Base-by-base conservation (phyloP, 1,140 invertebrate species). In the Neotoxoptera formosana region DNA sequence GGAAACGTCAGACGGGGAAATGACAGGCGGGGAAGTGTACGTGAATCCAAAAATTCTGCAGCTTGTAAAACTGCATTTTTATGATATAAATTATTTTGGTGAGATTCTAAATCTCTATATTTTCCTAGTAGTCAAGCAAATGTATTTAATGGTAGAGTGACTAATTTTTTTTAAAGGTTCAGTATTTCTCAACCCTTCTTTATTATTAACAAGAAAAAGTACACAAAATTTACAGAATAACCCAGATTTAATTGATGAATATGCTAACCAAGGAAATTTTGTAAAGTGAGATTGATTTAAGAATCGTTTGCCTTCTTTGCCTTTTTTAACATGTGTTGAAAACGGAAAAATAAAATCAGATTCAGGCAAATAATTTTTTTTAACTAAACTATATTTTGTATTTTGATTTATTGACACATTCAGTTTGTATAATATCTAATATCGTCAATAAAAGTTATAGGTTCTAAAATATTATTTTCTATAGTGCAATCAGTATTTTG, bases 151-250 rank as follows among this genome's bases (percentile, higher is more conserved):
- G 81, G 81, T 84, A 45, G 20, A 84, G 34, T 45, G 20, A 84
- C 23, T 84, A 23, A 23, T 9, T 84, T 84, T 51, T 84, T 41
- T 84, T 45, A 23, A 95, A 51, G n/a, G 94, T 93, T 53, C 94
- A 94, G 93, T 92, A 94, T 21, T 94, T 94, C 81, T 90, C 83
- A n/a, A 94, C 23, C n/a, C 94, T 34, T 94, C 94, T 67, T 83
- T 76, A 21, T 36, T 34, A 34, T 84, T 25, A 83, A n/a, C n/a
- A 45, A 86, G 51, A 93, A 94, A 95, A 53, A 94, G 56, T 11
- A 90, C 94, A 56, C 94, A 94, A 93, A 94, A 94, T 94, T 94
- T 94, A 76, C 94, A 94, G 89, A 90, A 94, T 25, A 94, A 93
- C 0, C 94, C 94, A 47, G 93, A 53, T 41, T 94, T 41, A 36